Conservation (phyloP, 1,140 invertebrate genomes). For the Pollicipes pollicipes region DNA sequence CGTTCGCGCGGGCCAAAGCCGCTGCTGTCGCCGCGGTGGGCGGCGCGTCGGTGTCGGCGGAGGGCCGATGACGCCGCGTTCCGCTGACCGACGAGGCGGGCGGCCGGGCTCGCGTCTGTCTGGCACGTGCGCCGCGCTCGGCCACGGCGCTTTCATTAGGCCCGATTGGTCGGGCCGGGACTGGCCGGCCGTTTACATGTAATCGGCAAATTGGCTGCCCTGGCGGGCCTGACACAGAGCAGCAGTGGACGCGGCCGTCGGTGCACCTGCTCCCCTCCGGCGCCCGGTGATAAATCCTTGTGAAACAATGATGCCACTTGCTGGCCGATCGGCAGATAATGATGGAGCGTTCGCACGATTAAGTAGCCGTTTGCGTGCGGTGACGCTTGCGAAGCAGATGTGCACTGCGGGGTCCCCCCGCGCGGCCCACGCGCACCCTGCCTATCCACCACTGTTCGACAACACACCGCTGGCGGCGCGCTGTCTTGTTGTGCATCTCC, state of each 20-base stretch:
- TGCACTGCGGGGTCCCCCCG: background rate
- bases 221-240: background rate
- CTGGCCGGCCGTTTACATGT: background rate
- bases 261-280: background rate
- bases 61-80: too few relatives aligned
- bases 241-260: background rate
- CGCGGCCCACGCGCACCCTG: too few relatives aligned
- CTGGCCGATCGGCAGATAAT: background rate
- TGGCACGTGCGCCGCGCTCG: too few relatives aligned
- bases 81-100: too few relatives aligned
- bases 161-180: background rate
- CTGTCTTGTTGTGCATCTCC: background rate
- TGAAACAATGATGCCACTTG: background rate
- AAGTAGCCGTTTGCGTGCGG: background rate
- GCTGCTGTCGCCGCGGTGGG: too few relatives aligned
- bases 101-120: too few relatives aligned
- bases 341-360: background rate
- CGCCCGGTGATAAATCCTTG: background rate
- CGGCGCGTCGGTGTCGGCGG: too few relatives aligned
- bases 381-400: background rate
- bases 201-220: background rate
- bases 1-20: too few relatives aligned
- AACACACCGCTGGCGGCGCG: background rate
- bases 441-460: background rate
- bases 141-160: background rate